Base-by-base conservation (phyloP, 2,888 invertebrate species). In the Dichetophora obliterata region DNA sequence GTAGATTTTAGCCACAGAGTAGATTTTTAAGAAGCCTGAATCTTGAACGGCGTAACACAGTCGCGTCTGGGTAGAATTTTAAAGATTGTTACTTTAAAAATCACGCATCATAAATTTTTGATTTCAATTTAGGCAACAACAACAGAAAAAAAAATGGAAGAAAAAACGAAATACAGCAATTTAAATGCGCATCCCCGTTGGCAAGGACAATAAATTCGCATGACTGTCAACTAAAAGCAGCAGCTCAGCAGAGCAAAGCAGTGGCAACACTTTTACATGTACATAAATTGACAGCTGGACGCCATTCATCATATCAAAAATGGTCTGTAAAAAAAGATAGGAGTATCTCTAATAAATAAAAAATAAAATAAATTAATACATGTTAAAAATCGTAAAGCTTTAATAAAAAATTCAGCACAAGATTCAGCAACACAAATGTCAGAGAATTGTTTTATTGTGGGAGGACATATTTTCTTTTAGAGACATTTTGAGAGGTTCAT, bases 221-320 rank as follows among this genome's bases (percentile, higher is more conserved):
- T 63, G 31, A 31, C 27, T 63, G 63, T 63, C 63, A 31, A 24
- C 34, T 31, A n/a, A 27, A 59, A 11, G 6, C 14, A 14, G 14
- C 11, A 43, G 43, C 43, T n/a, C n/a, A 43, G n/a, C 57, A 27
- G 19, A 5, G 24, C 54, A 54, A n/a, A 31, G 31, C 63, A 63
- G 34, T 63, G 63, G n/a, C 63, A 31, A 31, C 31, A 34, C 27
- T 54, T 54, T n/a, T n/a, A 5, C 19, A 54, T 22, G 54, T 5
- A 43, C 57, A 27, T 59, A 22, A 22, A 59, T 59, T 59, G 22
- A 22, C 57, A 63, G 63, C 63, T 63, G 31, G 63, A 16, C 31
- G 34, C n/a, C 63, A 63, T 63, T 63, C 63, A 63, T 63, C 63
- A 27, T 63, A 9, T 16, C 9, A 19, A 61, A 61, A 22, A 27